Conservation (phyloP, 2,113 vertebrate genomes). For the Cricetomys ansorgei region DNA sequence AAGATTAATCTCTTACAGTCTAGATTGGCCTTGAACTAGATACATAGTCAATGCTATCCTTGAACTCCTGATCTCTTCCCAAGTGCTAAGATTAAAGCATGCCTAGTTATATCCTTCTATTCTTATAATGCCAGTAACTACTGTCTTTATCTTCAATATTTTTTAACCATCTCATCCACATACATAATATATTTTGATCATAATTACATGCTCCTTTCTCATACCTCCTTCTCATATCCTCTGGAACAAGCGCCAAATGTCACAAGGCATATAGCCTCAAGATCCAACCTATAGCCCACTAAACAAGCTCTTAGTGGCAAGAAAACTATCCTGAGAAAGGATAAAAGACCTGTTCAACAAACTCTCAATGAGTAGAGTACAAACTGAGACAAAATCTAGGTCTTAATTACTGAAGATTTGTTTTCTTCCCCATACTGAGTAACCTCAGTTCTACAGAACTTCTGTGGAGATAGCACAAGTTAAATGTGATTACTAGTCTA, state of each 20-base stretch:
- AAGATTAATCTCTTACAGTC: neutral
- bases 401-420: neutral
- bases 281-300: neutral
- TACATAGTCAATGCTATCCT: neutral
- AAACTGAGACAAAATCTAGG: neutral
- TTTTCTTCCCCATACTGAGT: neutral
- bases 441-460: neutral
- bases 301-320: neutral
- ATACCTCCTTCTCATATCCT: neutral
- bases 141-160: neutral
- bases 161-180: neutral
- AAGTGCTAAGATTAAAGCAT: neutral
- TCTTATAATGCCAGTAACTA: neutral
- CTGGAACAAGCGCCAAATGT: neutral
- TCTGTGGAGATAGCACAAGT: neutral
- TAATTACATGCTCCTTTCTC: neutral
- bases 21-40: neutral
- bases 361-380: neutral
- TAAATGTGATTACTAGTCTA: neutral
- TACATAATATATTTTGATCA: neutral
- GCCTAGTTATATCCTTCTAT: neutral
- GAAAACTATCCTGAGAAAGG: slow-evolving; percentile 45
- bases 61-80: neutral
- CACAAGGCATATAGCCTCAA: slow-evolving; percentile 6
- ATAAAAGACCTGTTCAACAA: neutral